phyloP scores from a whole-genome alignment of 1,140 invertebrate genomes.

The Saccostrea echinata region DNA sequence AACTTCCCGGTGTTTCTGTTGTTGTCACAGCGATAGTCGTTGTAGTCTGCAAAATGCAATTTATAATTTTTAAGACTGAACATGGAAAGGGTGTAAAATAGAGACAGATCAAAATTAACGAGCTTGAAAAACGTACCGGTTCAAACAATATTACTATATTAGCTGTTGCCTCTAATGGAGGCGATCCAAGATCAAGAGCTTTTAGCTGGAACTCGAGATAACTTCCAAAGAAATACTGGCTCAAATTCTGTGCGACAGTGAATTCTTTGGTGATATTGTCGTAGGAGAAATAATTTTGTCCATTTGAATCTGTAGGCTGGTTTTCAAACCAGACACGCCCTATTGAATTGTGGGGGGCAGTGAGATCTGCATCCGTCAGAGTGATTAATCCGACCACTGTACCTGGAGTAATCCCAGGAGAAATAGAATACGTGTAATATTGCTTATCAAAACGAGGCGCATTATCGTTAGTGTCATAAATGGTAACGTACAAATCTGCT shows the following conservation, averaged over 20 bases:
- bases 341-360: slow-evolving; percentile 23
- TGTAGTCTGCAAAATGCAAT: slow-evolving; percentile 24
- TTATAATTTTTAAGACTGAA: neutral
- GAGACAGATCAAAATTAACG: neutral
- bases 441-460: slow-evolving; percentile 40
- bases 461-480: slow-evolving; percentile 45
- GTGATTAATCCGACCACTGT: slow-evolving; percentile 37
- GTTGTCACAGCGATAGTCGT: slow-evolving; percentile 35
- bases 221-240: slow-evolving; percentile 20
- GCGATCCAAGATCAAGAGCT: slow-evolving; percentile 34
- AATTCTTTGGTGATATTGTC: slow-evolving; percentile 25
- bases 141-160: slow-evolving; percentile 36
- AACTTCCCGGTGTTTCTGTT: slow-evolving; percentile 34
- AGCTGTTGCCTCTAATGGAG: slow-evolving; percentile 6
- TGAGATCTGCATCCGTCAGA: slow-evolving; percentile 34
- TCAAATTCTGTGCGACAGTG: slow-evolving; percentile 24
- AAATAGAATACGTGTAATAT: slow-evolving; percentile 41
- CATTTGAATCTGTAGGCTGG: slow-evolving; percentile 25
- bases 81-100: neutral
- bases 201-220: slow-evolving; percentile 35
- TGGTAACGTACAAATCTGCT: slow-evolving; percentile 13
- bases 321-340: slow-evolving; percentile 39
- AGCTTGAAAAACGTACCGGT: neutral
- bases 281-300: slow-evolving; percentile 31
- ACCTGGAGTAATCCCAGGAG: neutral